phyloP scores from a whole-genome alignment of 1,140 invertebrate species.

The Rhynchophorus ferrugineus region DNA sequence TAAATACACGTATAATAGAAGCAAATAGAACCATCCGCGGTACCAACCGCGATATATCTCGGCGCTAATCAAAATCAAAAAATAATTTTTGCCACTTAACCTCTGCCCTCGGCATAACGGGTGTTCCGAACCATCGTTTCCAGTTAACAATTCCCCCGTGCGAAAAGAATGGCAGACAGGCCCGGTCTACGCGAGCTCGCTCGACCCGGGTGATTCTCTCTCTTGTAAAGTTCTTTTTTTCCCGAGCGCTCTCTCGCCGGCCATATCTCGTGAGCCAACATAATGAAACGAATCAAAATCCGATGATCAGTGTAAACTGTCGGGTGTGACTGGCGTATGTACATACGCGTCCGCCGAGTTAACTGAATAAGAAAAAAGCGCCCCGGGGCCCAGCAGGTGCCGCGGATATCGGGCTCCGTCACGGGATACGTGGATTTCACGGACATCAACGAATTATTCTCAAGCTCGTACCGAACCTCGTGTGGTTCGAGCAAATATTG shows the following conservation, averaged over 20 bases:
- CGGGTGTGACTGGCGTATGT: neutral
- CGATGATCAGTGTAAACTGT: neutral
- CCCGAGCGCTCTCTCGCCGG: neutral
- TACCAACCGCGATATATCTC: neutral
- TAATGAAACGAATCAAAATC: neutral
- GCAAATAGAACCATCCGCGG: no score
- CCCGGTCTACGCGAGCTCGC: neutral
- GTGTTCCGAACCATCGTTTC: neutral
- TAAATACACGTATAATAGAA: no score
- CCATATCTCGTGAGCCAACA: neutral
- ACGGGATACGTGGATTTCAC: no score
- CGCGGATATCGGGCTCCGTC: no score
- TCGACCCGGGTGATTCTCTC: neutral
- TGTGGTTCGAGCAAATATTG: no score
- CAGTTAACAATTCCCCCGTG: neutral
- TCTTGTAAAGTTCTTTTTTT: neutral
- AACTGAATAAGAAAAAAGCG: no score
- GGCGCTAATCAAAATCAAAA: neutral
- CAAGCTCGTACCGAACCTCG: no score
- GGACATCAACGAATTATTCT: no score
- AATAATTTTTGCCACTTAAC: neutral
- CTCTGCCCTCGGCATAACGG: neutral
- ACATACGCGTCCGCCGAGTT: no score
- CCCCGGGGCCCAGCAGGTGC: no score
- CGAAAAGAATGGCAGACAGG: neutral